These are phyloP conservation scores for Drosophila picticornis DNA, from an alignment of 2,888 invertebrate species.

Conservation along the genomic window DNA sequence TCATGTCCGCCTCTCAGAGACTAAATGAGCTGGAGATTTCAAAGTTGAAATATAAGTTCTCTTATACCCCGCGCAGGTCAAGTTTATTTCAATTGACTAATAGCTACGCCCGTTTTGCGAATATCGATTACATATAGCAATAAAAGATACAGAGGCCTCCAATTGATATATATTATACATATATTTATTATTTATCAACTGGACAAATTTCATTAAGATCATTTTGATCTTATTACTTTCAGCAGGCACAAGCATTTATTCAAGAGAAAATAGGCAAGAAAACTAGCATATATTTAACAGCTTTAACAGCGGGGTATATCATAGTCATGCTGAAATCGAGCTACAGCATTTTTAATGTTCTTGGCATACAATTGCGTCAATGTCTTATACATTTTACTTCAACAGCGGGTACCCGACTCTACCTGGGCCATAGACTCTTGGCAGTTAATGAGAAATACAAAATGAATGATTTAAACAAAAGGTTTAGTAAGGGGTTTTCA, in stretches of 20 bases:
- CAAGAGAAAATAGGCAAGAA: background rate
- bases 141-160: no score
- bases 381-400: slow-evolving; percentile 39
- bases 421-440: background rate
- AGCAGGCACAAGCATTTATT: background rate
- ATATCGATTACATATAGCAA: no score
- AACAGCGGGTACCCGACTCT: background rate
- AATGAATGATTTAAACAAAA: slow-evolving; percentile 45
- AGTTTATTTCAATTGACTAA: background rate
- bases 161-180: no score
- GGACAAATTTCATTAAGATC: no score
- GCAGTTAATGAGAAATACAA: slow-evolving; percentile 33
- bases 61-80: no score
- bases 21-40: no score
- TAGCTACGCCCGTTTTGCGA: background rate
- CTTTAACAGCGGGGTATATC: background rate
- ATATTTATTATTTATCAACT: no score
- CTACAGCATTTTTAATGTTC: slow-evolving; percentile 33
- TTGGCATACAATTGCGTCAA: slow-evolving; percentile 55
- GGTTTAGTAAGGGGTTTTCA: slow-evolving; percentile 51
- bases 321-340: background rate
- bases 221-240: no score
- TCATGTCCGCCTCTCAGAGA: background rate
- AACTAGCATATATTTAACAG: background rate
- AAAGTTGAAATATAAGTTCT: no score